These are phyloP conservation scores for Oceanodroma leucorhoa DNA, from an alignment of 2,797 vertebrate species.

Conservation along the genomic window DNA sequence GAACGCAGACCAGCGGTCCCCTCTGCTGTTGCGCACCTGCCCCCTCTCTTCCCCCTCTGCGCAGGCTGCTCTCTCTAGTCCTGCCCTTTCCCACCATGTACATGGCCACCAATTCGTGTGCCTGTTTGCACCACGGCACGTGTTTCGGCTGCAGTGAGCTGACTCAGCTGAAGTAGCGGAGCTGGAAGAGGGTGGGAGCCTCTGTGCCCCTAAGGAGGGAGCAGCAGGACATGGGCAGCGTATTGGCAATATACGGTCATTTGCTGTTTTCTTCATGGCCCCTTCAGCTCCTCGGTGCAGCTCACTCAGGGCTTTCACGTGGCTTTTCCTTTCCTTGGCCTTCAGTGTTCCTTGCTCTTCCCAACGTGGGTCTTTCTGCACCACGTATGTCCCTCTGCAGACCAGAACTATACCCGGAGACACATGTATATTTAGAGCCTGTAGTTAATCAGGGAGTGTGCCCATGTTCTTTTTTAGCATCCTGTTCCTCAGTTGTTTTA, in stretches of 20 bases:
- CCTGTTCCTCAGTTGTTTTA: neutral
- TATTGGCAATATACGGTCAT: neutral
- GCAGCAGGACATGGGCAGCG: rapidly evolving
- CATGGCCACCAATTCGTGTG: rapidly evolving
- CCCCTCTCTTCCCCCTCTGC: neutral
- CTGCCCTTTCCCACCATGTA: neutral
- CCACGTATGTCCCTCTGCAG: neutral
- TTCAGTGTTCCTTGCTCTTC: neutral
- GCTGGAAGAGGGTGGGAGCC: neutral
- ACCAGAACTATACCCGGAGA: neutral
- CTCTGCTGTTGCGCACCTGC: neutral
- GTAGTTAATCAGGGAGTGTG: neutral
- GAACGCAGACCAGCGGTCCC: rapidly evolving
- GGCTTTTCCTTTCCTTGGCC: neutral
- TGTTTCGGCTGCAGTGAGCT: neutral
- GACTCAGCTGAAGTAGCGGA: neutral
- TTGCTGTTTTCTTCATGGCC: neutral
- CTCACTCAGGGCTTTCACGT: neutral
- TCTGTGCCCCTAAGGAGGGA: neutral
- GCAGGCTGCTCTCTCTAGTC: neutral
- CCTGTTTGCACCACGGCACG: rapidly evolving
- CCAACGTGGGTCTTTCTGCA: neutral
- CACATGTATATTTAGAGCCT: neutral
- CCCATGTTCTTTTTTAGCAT: neutral
- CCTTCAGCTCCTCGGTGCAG: neutral